These are phyloP conservation scores for Loris lydekkerianus DNA, from an alignment of 2,797 vertebrate species.

Conservation along the genomic window DNA sequence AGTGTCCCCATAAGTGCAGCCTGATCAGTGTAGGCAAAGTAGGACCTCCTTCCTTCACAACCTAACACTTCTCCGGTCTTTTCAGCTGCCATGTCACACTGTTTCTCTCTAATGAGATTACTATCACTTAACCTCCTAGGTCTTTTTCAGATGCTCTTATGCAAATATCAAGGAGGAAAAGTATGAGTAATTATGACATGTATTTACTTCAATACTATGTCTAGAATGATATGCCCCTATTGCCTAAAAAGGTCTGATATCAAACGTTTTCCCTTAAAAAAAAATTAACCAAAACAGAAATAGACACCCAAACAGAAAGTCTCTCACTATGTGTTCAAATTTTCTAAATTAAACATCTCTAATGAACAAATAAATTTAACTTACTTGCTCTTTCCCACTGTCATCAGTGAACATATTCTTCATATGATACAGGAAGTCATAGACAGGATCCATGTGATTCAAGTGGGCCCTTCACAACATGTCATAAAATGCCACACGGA, in stretches of 20 bases:
- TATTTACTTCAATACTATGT: constrained; percentile 1
- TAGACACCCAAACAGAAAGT: constrained; percentile 4
- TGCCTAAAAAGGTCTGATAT: constrained; percentile 5
- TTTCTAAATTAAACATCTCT: constrained; percentile 30
- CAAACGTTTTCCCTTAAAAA: not conserved
- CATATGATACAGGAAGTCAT: constrained; percentile 99
- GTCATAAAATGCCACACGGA: constrained; percentile 99
- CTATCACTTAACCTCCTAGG: not conserved
- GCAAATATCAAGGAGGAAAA: not conserved
- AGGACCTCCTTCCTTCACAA: not conserved
- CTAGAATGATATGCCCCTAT: not conserved
- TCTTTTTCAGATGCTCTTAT: constrained; percentile 9
- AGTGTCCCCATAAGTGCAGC: not conserved
- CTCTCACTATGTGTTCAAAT: not conserved
- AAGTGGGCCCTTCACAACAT: constrained; percentile 97
- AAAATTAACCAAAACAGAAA: not conserved
- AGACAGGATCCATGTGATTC: constrained; percentile 97
- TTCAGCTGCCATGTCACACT: not conserved
- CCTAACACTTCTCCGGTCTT: not conserved
- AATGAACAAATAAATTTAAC: constrained; percentile 72
- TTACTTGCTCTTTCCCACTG: constrained; percentile 98
- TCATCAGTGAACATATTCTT: constrained; percentile 99
- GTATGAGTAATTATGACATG: constrained; percentile 1
- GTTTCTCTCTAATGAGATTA: not conserved
- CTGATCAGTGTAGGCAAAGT: not conserved